Evolutionary conservation across 2,797 vertebrate genomes (phyloP).

Genomic region (Percopsis omiscomaycus): DNA sequence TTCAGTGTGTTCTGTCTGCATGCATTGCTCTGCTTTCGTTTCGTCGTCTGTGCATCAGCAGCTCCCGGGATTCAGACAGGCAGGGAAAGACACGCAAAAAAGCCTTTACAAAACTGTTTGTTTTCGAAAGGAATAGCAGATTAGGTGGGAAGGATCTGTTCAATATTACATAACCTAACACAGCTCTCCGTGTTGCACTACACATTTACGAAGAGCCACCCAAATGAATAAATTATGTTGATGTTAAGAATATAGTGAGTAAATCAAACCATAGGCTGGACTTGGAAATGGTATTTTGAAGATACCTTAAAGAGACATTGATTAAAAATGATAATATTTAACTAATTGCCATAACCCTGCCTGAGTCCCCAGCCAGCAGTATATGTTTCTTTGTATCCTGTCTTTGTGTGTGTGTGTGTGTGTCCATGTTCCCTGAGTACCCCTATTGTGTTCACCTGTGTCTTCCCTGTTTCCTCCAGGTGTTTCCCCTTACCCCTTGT

Average conservation of each 20-base stretch:
- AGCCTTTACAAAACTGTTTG: conserved; percentile 64
- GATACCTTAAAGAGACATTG: not conserved
- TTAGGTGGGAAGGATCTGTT: conserved; percentile 40
- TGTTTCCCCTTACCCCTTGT: no score
- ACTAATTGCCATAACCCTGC: no score
- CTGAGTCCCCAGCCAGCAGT: no score
- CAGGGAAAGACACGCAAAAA: conserved; percentile 56
- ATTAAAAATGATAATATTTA: no score
- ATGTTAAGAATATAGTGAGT: conserved; percentile 24
- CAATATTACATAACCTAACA: conserved; percentile 46
- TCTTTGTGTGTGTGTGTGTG: no score
- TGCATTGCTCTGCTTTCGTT: conserved; percentile 56
- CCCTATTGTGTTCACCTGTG: no score
- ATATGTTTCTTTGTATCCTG: no score
- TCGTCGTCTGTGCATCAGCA: conserved; percentile 60
- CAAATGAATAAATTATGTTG: conserved; percentile 14
- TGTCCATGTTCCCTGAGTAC: no score
- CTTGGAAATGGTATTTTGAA: not conserved
- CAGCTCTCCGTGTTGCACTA: not conserved
- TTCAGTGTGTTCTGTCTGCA: conserved; percentile 44
- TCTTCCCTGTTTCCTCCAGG: no score
- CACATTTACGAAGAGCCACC: conserved; percentile 15
- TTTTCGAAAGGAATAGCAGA: conserved; percentile 54
- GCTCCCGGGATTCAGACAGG: conserved; percentile 58
- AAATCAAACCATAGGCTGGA: conserved; percentile 1